Evolutionary conservation across 2,797 vertebrate species (phyloP), one percentile per base, ranked within the genome.

Genomic region (Aratinga solstitialis): DNA sequence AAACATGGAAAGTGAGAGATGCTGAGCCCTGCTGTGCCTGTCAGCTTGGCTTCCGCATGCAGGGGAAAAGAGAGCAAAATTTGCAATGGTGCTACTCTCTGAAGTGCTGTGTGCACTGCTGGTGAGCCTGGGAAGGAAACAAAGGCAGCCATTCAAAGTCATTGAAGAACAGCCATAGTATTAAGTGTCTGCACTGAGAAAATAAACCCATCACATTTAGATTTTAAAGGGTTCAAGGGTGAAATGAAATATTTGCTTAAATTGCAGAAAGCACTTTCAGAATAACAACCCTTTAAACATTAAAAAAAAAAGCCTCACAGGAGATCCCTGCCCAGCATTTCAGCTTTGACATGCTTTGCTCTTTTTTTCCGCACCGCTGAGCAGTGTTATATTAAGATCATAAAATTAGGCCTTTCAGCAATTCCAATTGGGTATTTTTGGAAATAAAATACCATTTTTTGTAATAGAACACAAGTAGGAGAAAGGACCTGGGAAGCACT

Each of bases 161-260:
- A 90, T 0, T 54, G 65, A 91, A 91, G 79, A 89, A 75, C 54
- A 88, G 26, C 1, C 3, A 2, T 36, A 63, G 32, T 48, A 67
- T 65, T 58, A 47, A 38, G 2, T 67, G 36, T 65, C 63, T 78
- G 19, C 1, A 1, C 63, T 53, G 50, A 90, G 36, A 75, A 93
- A 91, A 93, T 30, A 88, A 84, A 78, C 17, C 32, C 48, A 65
- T 43, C 17, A 34, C 68, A 67, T 66, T 65, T 48, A 84, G 40
- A 91, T 82, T 92, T 92, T 75, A 84, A 90, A 94, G 48, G 29
- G 77, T 93, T 84, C 43, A 74, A 79, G 67, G 51, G 40, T 82
- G 48, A 94, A 90, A 93, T 51, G 38, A 91, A 93, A 29, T 67
- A 86, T 59, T 94, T 93, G 66, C 63, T 90, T 95, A 91, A 77